Evolutionary conservation across 2,888 invertebrate genomes (phyloP).

Genomic region (Cheilosia urbana): DNA sequence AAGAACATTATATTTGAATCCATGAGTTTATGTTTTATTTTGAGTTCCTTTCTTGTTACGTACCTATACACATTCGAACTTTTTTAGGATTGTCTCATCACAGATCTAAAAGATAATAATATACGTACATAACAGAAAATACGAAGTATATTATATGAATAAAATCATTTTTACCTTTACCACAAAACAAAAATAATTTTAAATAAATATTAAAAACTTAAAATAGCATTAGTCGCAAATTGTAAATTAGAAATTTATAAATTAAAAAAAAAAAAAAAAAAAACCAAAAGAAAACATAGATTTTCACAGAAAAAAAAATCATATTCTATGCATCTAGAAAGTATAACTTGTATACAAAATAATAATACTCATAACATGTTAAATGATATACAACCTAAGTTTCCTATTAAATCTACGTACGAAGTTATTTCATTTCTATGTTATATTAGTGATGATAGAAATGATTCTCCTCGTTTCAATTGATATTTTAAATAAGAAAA

Average conservation of each 20-base stretch:
- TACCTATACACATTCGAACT: not conserved
- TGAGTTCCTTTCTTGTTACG: conserved; percentile 20
- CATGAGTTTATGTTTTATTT: conserved; percentile 59
- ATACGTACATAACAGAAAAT: conserved; percentile 62
- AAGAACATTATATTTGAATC: conserved; percentile 53
- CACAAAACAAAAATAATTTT: conserved; percentile 34
- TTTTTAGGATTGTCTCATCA: conserved; percentile 31
- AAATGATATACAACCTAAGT: conserved; percentile 74
- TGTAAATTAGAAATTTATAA: conserved; percentile 69
- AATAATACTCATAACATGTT: conserved; percentile 74
- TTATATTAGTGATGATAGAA: conserved; percentile 53
- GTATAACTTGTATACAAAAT: conserved; percentile 72
- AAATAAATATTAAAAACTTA: conserved; percentile 38
- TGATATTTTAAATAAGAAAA: conserved; percentile 48
- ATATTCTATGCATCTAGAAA: conserved; percentile 70
- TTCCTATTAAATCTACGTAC: conserved; percentile 72
- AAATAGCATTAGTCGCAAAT: conserved; percentile 69
- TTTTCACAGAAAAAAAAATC: conserved; percentile 57
- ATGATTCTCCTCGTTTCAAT: conserved; percentile 52
- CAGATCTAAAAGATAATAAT: conserved; percentile 26
- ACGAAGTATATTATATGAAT: conserved; percentile 51
- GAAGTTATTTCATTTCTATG: conserved; percentile 62
- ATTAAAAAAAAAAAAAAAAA: conserved; percentile 22
- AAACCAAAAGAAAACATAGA: conserved; percentile 60
- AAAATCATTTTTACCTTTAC: conserved; percentile 62